phyloP scores from a whole-genome alignment of 2,888 invertebrate species.

The Hermaeophaga mercurialis region DNA sequence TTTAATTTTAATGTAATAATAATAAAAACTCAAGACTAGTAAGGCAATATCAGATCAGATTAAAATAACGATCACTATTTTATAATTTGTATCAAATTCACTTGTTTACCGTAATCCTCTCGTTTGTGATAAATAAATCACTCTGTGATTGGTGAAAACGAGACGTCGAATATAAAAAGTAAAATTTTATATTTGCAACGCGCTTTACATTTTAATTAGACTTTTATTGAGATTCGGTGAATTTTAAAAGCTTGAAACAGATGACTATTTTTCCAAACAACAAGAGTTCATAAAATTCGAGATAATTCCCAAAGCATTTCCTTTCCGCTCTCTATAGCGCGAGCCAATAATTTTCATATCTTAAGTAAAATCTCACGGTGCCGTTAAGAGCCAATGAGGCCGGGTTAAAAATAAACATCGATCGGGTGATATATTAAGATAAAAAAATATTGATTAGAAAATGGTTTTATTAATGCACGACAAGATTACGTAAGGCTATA shows the following conservation, averaged over 20 bases:
- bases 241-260: background rate
- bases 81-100: too few species aligned
- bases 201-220: too few species aligned
- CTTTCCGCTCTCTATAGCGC: constrained; percentile 2
- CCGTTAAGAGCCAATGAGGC: background rate
- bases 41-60: too few species aligned
- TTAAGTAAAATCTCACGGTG: constrained; percentile 9
- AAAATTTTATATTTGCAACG: too few species aligned
- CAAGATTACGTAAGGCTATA: constrained; percentile 16
- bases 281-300: background rate
- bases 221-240: too few species aligned
- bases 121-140: too few species aligned
- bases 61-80: too few species aligned
- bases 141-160: too few species aligned
- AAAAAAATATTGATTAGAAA: constrained; percentile 14
- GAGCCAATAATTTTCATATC: background rate
- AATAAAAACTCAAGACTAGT: too few species aligned
- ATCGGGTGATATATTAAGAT: background rate
- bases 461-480: constrained; percentile 21
- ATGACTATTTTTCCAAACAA: background rate
- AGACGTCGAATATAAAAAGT: too few species aligned
- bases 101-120: too few species aligned
- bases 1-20: too few species aligned
- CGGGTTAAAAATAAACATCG: constrained; percentile 12
- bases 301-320: constrained; percentile 4